These are phyloP conservation scores for Mungos mungo DNA, from an alignment of 2,113 vertebrate species.

Conservation along the genomic window DNA sequence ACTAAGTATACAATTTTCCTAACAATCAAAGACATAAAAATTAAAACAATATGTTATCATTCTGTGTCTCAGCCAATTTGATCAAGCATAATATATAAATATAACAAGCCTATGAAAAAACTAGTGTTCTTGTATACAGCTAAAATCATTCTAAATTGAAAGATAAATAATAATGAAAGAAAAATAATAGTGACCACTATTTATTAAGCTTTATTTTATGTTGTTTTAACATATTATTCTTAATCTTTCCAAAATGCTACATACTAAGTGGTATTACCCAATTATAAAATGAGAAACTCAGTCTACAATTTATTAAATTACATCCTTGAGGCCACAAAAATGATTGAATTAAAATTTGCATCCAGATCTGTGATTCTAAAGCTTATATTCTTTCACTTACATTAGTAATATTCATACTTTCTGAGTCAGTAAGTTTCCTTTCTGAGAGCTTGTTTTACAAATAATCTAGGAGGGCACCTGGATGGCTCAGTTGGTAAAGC, in stretches of 20 bases:
- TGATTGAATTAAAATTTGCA: not conserved
- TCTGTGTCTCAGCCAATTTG: not conserved
- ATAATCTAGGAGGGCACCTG: not conserved
- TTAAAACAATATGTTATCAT: constrained; percentile 3
- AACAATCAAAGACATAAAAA: not conserved
- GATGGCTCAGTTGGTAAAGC: too few relatives aligned
- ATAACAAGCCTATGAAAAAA: not conserved
- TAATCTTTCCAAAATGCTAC: not conserved
- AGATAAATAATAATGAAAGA: not conserved
- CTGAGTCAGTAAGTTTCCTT: not conserved
- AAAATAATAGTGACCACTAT: not conserved
- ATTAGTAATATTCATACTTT: not conserved
- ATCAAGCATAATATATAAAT: not conserved
- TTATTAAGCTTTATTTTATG: constrained; percentile 9
- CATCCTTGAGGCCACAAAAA: not conserved
- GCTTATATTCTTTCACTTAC: not conserved
- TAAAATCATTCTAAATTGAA: not conserved
- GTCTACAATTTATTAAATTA: not conserved
- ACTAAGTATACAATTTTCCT: not conserved
- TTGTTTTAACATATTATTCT: constrained; percentile 2
- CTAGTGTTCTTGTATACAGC: not conserved
- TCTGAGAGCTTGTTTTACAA: constrained; percentile 23
- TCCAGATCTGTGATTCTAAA: not conserved
- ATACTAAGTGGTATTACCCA: not conserved
- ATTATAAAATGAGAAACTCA: not conserved